Evolutionary conservation across 2,797 vertebrate species (phyloP).

Genomic region (Malacoraja senta): DNA sequence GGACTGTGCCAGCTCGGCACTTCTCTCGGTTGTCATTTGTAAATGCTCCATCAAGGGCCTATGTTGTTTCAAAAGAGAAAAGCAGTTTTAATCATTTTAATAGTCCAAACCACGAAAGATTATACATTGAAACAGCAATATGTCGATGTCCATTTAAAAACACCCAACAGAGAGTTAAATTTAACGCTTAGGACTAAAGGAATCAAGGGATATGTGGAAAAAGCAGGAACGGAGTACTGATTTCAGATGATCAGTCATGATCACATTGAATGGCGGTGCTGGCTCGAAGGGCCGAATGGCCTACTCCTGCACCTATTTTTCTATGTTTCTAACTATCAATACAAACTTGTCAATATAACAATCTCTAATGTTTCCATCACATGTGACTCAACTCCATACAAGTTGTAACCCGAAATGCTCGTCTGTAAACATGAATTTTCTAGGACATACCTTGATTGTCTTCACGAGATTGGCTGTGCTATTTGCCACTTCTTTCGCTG

Average conservation of each 20-base stretch:
- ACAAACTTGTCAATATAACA: background rate
- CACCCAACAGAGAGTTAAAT: too few species aligned
- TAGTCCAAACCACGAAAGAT: background rate
- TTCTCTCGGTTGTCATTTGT: constrained; percentile 86
- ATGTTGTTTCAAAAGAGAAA: background rate
- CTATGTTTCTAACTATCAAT: too few species aligned
- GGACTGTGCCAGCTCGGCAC: constrained; percentile 79
- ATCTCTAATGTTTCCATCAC: background rate
- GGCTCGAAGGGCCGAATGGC: too few species aligned
- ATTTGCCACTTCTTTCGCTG: constrained; percentile 96
- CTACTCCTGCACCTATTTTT: too few species aligned
- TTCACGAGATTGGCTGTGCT: constrained; percentile 96
- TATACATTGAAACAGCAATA: background rate
- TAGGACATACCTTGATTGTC: constrained; percentile 80
- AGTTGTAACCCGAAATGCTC: too few species aligned
- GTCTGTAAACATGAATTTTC: background rate
- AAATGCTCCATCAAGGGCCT: constrained; percentile 92
- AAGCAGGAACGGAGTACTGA: too few species aligned
- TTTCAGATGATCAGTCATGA: too few species aligned
- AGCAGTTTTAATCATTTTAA: background rate
- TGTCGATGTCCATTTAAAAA: background rate
- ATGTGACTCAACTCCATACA: background rate
- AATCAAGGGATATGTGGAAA: too few species aligned
- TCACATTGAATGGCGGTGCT: too few species aligned
- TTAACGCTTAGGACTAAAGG: too few species aligned